Evolutionary conservation across 2,888 invertebrate genomes (phyloP), one percentile per base, ranked within the genome.

Genomic region (Zelleria hepariella): DNA sequence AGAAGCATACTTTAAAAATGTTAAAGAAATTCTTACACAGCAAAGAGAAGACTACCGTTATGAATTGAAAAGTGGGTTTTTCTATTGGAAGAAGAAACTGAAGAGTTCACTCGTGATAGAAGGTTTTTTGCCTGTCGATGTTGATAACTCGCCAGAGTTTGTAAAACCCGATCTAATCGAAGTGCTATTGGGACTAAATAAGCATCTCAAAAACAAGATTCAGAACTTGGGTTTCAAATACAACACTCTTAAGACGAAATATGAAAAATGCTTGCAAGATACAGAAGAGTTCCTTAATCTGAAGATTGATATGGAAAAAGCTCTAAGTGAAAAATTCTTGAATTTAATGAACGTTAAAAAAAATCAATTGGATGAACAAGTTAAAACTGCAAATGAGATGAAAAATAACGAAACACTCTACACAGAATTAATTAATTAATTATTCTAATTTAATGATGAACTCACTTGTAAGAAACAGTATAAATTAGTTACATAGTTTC

Each of bases 261-360:
- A 80, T 63, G 65, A 74, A 23, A 78, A 77, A 64, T 80, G 77
- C 62, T 65, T 83, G 18, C 72, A 69, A 66, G 84, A 84, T 54
- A 83, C 80, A 2, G 74, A 81, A 70, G 78, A 83, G 60, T 83
- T 83, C 73, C 68, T 84, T 47, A 73, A 72, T 54, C 68, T 84
- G 42, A 84, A 83, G 74, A 72, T 80, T 60, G 77, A 80, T 62
- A 82, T 83, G 82, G 84, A 84, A 66, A 78, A 72, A 65, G 70
- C 75, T 23, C 68, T 84, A 0, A 77, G 80, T 62, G 70, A 73
- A 52, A 82, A 80, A 62, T 83, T 80, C 68, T 65, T 81, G 58
- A 72, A 71, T 51, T 66, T 80, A 58, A 56, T 82, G 27, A 68
- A 65, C 58, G 57, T 70, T 7, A 76, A 78, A 62, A 76, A 70